These are phyloP conservation scores for Emydoidea blandingii DNA, from an alignment of 2,797 vertebrate species.

Conservation along the genomic window DNA sequence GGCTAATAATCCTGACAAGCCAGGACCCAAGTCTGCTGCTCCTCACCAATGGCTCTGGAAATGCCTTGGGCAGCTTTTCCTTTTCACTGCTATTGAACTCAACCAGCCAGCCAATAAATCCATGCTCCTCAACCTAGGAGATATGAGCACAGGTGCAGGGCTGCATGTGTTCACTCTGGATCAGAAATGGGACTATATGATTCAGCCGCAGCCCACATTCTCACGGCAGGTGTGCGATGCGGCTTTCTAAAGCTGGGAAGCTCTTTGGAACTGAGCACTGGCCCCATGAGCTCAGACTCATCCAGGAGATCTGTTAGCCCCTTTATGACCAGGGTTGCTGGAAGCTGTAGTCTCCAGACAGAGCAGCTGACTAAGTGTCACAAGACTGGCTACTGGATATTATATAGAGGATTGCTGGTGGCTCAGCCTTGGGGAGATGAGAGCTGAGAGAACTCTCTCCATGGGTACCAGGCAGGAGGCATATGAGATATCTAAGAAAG, in stretches of 20 bases:
- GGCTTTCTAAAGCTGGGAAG: neutral
- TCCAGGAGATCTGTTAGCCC: neutral
- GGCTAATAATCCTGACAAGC: neutral
- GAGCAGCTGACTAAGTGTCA: neutral
- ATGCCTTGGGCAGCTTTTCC: neutral
- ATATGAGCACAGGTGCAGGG: neutral
- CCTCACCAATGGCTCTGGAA: neutral
- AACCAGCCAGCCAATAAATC: neutral
- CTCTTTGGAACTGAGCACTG: neutral
- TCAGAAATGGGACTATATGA: neutral
- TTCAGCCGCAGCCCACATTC: neutral
- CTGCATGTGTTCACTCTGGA: neutral
- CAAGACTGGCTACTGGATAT: neutral
- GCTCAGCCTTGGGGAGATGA: neutral
- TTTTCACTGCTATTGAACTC: neutral
- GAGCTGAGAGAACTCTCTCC: neutral
- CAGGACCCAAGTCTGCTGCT: accelerated
- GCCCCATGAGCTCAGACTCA: neutral
- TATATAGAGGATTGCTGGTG: neutral
- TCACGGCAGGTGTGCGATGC: neutral
- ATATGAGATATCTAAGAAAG: neutral
- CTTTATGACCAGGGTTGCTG: neutral
- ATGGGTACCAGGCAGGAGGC: neutral
- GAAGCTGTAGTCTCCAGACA: neutral
- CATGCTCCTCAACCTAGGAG: neutral